Percentiles rank a stretch among this genome's conserved stretches.
Conservation (phyloP, 2,113 vertebrate genomes). For the Urocynchramus pylzowi region DNA sequence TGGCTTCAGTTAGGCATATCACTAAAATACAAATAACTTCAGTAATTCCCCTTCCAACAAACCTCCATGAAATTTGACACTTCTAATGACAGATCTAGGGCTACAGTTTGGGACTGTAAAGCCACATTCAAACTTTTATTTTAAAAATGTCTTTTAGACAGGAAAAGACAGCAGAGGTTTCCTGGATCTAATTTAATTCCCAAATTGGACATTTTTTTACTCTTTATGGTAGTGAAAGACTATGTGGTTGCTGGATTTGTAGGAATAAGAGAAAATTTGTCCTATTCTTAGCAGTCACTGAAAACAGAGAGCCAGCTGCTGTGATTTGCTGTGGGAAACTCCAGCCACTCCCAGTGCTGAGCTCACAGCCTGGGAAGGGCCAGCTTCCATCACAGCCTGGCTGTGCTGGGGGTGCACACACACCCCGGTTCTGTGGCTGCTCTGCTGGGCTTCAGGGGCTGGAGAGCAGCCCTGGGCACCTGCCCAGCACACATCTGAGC, state of each 20-base stretch:
- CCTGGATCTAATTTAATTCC: not conserved
- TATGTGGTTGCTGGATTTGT: not conserved
- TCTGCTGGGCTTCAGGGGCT: rapidly evolving
- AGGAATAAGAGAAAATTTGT: not conserved
- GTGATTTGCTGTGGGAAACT: not conserved
- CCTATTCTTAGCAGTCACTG: slow-evolving; percentile 6
- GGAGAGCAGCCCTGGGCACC: not conserved
- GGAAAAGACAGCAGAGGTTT: not conserved
- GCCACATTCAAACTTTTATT: not conserved
- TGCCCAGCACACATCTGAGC: not conserved
- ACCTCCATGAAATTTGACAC: not conserved
- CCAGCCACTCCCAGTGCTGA: not conserved
- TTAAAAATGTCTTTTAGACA: not conserved
- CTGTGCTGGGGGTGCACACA: rapidly evolving
- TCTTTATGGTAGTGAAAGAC: not conserved
- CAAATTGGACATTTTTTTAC: not conserved
- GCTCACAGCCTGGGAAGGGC: not conserved
- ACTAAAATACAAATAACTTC: not conserved
- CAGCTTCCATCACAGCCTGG: rapidly evolving
- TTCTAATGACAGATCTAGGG: not conserved
- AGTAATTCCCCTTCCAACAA: not conserved
- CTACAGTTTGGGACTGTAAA: not conserved
- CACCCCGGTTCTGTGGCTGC: rapidly evolving
- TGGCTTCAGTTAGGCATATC: not conserved
- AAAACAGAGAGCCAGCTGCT: not conserved